These are phyloP conservation scores for Callipepla californica DNA, from an alignment of 2,113 vertebrate genomes.

Conservation along the genomic window DNA sequence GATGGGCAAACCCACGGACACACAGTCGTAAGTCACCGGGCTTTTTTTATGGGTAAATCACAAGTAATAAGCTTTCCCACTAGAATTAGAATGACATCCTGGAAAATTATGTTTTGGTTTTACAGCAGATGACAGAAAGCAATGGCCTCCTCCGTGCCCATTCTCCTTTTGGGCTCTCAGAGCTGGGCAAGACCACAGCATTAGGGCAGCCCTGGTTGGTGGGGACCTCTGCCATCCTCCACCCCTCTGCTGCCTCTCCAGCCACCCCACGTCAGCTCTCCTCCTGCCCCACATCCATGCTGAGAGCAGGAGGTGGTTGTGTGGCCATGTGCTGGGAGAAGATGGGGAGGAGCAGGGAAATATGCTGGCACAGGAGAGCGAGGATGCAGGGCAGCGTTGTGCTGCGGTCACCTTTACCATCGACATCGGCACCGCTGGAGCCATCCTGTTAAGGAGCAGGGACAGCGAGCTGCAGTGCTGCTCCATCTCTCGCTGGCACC, in stretches of 20 bases:
- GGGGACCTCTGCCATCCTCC: not conserved
- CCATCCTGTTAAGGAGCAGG: not conserved
- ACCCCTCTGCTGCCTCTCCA: not conserved
- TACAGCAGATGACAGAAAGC: not conserved
- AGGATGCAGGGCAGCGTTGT: not conserved
- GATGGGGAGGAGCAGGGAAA: not conserved
- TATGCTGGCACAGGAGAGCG: not conserved
- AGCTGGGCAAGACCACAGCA: not conserved
- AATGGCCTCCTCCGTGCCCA: not conserved
- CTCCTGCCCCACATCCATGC: not conserved
- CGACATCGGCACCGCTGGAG: not conserved
- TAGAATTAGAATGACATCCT: slow-evolving; percentile 65
- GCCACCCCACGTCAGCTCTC: rapidly evolving
- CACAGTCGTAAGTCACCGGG: not conserved
- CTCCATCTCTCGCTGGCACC: not conserved
- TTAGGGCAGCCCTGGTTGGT: not conserved
- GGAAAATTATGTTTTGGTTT: slow-evolving; percentile 56
- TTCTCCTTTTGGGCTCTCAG: not conserved
- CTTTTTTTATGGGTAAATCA: slow-evolving; percentile 51
- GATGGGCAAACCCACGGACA: slow-evolving; percentile 35
- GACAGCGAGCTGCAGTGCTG: not conserved
- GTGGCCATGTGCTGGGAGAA: not conserved
- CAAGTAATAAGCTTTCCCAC: slow-evolving; percentile 61
- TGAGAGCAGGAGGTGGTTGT: not conserved
- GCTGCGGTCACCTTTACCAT: not conserved